Conservation (phyloP, 1,140 invertebrate genomes). For the Diabrotica undecimpunctata region DNA sequence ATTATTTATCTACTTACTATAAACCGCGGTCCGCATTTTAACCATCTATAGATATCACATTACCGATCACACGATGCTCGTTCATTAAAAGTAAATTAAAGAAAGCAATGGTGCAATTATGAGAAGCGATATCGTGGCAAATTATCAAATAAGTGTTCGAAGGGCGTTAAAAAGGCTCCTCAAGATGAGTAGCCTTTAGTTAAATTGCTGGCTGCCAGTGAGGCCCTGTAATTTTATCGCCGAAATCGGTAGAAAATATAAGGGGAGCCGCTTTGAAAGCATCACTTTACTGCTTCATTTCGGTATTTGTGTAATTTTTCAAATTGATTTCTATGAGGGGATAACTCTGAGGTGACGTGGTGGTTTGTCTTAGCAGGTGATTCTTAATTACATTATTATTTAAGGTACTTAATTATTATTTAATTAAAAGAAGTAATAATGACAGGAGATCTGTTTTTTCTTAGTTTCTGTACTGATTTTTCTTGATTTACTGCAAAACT, state of each 20-base stretch:
- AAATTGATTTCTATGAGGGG: conserved; percentile 30
- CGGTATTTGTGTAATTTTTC: conserved; percentile 36
- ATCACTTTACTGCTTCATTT: conserved; percentile 32
- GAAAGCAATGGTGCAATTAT: conserved; percentile 26
- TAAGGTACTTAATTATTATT: too few relatives aligned
- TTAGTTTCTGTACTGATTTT: too few relatives aligned
- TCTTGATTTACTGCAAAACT: too few relatives aligned
- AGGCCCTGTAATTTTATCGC: conserved; percentile 37
- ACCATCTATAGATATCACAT: not conserved
- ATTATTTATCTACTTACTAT: too few relatives aligned
- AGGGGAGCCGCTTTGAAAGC: conserved; percentile 22
- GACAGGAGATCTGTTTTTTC: too few relatives aligned
- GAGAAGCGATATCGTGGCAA: conserved; percentile 33
- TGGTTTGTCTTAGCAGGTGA: too few relatives aligned
- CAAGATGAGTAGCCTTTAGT: conserved; percentile 39
- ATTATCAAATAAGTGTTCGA: conserved; percentile 17
- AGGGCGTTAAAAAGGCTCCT: conserved; percentile 19
- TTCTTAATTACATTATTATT: too few relatives aligned
- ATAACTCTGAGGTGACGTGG: not conserved
- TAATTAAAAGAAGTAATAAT: too few relatives aligned
- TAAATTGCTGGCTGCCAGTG: conserved; percentile 32
- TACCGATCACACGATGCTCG: not conserved
- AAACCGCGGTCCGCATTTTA: too few relatives aligned
- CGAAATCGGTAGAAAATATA: conserved; percentile 32
- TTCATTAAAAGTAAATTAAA: conserved; percentile 3